phyloP scores from a whole-genome alignment of 2,888 invertebrate species.

The Agrochola lota region DNA sequence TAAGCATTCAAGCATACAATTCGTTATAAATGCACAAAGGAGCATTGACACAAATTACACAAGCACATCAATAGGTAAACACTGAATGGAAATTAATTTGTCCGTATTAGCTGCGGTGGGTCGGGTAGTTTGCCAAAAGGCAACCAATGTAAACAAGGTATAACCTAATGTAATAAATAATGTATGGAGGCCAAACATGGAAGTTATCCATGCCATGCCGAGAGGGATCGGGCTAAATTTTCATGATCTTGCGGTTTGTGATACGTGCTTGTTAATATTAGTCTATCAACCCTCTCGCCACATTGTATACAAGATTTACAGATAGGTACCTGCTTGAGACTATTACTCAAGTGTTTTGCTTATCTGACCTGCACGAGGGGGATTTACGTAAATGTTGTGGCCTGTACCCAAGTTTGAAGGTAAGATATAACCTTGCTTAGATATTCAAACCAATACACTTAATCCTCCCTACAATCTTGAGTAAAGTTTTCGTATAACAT shows the following conservation, averaged over 20 bases:
- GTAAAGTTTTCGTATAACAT: slow-evolving; percentile 26
- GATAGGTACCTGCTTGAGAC: slow-evolving; percentile 75
- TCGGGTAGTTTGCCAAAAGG: slow-evolving; percentile 81
- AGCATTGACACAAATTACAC: slow-evolving; percentile 67
- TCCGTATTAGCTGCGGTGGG: slow-evolving; percentile 75
- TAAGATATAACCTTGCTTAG: slow-evolving; percentile 12
- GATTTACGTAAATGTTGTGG: slow-evolving; percentile 42
- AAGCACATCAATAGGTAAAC: slow-evolving; percentile 72
- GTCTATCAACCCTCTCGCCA: slow-evolving; percentile 85
- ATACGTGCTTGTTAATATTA: slow-evolving; percentile 88
- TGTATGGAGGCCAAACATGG: slow-evolving; percentile 87
- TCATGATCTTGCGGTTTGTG: slow-evolving; percentile 89
- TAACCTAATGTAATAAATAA: slow-evolving; percentile 88
- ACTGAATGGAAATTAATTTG: slow-evolving; percentile 79
- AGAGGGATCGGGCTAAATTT: slow-evolving; percentile 87
- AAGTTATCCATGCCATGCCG: slow-evolving; percentile 84
- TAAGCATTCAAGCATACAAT: slow-evolving; percentile 57
- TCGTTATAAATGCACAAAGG: slow-evolving; percentile 66
- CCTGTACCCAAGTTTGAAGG: slow-evolving; percentile 38
- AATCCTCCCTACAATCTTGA: slow-evolving; percentile 15
- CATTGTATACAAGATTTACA: slow-evolving; percentile 82
- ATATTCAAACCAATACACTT: slow-evolving; percentile 33
- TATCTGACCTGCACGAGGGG: slow-evolving; percentile 56
- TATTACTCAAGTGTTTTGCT: slow-evolving; percentile 71
- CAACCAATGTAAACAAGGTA: slow-evolving; percentile 84